A percentile compares a stretch with the other conserved stretches of the same genome.
Evolutionary conservation across 2,888 invertebrate genomes (phyloP).

Genomic region (Pasiphila rectangulata): DNA sequence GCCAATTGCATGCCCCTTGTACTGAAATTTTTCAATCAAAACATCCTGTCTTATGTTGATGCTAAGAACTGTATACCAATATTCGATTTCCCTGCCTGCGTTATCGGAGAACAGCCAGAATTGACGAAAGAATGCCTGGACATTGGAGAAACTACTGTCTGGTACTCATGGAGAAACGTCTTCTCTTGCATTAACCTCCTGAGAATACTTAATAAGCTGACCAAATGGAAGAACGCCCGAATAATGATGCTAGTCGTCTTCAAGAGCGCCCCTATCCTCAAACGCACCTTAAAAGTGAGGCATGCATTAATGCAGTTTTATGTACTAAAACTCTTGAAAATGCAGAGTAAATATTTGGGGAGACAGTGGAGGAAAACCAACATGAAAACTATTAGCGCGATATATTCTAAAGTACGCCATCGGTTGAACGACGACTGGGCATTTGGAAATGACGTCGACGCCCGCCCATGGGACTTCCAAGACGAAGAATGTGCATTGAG

Average conservation of each 20-base stretch:
- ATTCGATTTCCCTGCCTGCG: constrained; percentile 97
- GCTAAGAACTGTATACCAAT: constrained; percentile 96
- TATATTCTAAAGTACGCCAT: constrained; percentile 98
- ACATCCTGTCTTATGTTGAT: constrained; percentile 95
- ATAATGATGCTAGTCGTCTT: constrained; percentile 99
- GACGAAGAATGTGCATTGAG: constrained; percentile 97
- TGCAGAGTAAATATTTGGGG: constrained; percentile 99
- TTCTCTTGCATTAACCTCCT: constrained; percentile 98
- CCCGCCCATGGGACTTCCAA: constrained; percentile 98
- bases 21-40: constrained; percentile 99
- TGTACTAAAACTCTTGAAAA: constrained; percentile 97
- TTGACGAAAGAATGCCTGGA: constrained; percentile 94
- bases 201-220: constrained; percentile 97
- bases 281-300: constrained; percentile 95
- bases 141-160: constrained; percentile 88
- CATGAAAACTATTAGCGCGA: constrained; percentile 99
- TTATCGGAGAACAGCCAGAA: constrained; percentile 97
- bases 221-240: constrained; percentile 99
- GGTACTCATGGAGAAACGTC: constrained; percentile 98
- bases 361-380: constrained; percentile 99
- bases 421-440: constrained; percentile 99
- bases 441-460: constrained; percentile 98
- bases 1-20: constrained; percentile 99
- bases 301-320: constrained; percentile 99
- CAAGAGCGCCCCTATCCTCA: constrained; percentile 99